These are phyloP conservation scores for Heteronetta atricapilla DNA, from an alignment of 2,113 vertebrate species.

Conservation along the genomic window DNA sequence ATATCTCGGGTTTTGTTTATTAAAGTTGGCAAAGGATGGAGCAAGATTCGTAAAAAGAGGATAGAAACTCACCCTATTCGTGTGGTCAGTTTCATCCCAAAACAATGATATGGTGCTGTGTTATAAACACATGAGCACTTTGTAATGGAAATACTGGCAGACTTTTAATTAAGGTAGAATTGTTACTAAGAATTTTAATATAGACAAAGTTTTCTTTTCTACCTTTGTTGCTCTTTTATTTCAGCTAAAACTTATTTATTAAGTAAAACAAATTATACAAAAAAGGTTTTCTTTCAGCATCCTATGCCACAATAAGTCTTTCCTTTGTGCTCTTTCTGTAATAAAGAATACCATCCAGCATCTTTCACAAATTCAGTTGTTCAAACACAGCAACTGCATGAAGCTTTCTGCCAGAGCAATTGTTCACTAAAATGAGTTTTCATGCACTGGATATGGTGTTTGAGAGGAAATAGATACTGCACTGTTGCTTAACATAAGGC, in stretches of 20 bases:
- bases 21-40: background rate
- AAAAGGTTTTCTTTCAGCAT: background rate
- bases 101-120: background rate
- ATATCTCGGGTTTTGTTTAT: background rate
- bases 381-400: background rate
- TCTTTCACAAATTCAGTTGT: background rate
- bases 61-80: background rate
- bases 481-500: background rate
- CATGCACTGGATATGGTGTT: background rate
- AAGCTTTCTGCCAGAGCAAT: background rate
- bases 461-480: background rate
- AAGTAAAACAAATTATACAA: background rate
- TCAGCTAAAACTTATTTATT: constrained; percentile 10
- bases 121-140: background rate
- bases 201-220: background rate
- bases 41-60: background rate
- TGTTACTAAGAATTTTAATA: background rate
- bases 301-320: background rate
- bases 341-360: background rate
- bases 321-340: background rate
- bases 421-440: background rate
- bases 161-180: background rate
- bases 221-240: constrained; percentile 11
- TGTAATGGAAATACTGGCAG: background rate
- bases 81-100: background rate